phyloP scores from a whole-genome alignment of 2,113 vertebrate species.

The Pitta sordida region DNA sequence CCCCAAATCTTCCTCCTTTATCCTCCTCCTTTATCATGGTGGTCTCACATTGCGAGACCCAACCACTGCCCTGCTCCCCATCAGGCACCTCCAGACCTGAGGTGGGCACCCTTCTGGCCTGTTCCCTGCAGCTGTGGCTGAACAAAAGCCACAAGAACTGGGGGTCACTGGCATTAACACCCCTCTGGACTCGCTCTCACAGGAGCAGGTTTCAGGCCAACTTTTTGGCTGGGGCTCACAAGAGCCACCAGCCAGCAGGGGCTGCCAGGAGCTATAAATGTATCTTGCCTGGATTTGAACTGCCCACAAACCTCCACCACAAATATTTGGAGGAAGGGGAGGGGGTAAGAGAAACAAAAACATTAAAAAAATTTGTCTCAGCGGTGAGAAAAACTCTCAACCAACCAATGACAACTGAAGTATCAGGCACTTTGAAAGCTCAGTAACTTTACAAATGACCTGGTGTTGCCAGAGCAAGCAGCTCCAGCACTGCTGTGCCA shows the following conservation, averaged over 20 bases:
- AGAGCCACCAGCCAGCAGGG: neutral
- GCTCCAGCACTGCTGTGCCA: neutral
- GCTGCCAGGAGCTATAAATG: neutral
- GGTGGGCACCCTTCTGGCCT: neutral
- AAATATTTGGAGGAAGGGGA: conserved; percentile 4
- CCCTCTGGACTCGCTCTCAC: neutral
- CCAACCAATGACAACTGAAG: neutral
- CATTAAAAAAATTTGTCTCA: neutral
- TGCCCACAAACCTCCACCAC: neutral
- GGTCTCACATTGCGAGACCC: no score
- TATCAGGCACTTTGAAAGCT: neutral
- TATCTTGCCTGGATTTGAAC: neutral
- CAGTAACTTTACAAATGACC: neutral
- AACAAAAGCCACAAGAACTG: neutral
- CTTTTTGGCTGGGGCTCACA: neutral
- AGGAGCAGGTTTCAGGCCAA: neutral
- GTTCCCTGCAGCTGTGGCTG: neutral
- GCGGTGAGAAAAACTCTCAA: neutral
- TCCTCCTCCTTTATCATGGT: fast-evolving
- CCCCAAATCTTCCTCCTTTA: fast-evolving
- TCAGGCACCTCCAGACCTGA: neutral
- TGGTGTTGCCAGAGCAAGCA: neutral
- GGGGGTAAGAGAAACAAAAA: neutral
- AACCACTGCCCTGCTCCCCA: neutral
- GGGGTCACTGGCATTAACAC: neutral